A percentile compares a stretch with the other conserved stretches of the same genome.
phyloP scores from a whole-genome alignment of 2,797 vertebrate genomes.

The Brachyrhaphis roseni region DNA sequence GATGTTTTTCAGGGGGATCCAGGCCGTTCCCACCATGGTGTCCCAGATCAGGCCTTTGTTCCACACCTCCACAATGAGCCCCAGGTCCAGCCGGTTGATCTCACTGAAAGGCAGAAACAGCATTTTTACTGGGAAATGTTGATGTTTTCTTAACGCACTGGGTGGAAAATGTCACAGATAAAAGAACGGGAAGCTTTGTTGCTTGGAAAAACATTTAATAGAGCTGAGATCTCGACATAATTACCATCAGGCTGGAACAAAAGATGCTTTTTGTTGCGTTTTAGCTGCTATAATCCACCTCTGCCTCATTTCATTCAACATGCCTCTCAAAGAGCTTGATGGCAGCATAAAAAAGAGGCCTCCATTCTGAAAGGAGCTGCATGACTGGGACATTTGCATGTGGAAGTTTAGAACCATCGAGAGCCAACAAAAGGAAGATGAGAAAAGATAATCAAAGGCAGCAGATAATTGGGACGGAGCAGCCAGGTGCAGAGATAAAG shows the following conservation, averaged over 20 bases:
- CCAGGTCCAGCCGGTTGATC: constrained; percentile 94
- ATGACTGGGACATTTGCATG: constrained; percentile 64
- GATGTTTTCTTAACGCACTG: constrained; percentile 3
- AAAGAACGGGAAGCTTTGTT: not conserved
- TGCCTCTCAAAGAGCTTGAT: constrained; percentile 61
- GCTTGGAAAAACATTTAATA: not conserved
- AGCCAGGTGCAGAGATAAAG: constrained; percentile 72
- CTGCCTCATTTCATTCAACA: constrained; percentile 52
- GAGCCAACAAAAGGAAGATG: constrained; percentile 65
- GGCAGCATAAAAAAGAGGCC: constrained; percentile 54
- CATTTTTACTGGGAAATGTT: not conserved
- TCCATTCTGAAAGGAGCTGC: constrained; percentile 55
- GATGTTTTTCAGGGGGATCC: constrained; percentile 92
- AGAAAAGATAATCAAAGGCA: constrained; percentile 76
- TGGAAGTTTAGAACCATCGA: constrained; percentile 39
- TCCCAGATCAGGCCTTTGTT: constrained; percentile 99
- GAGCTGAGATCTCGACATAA: constrained; percentile 34
- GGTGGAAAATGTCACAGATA: constrained; percentile 6
- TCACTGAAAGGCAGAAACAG: constrained; percentile 80
- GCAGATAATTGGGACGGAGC: constrained; percentile 55
- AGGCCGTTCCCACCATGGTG: constrained; percentile 94
- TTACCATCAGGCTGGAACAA: constrained; percentile 34
- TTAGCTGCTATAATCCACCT: constrained; percentile 45
- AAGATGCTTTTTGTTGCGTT: constrained; percentile 39
- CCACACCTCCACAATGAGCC: constrained; percentile 97